Evolutionary conservation across 2,797 vertebrate genomes (phyloP).

Genomic region (Jordanella pulchra): DNA sequence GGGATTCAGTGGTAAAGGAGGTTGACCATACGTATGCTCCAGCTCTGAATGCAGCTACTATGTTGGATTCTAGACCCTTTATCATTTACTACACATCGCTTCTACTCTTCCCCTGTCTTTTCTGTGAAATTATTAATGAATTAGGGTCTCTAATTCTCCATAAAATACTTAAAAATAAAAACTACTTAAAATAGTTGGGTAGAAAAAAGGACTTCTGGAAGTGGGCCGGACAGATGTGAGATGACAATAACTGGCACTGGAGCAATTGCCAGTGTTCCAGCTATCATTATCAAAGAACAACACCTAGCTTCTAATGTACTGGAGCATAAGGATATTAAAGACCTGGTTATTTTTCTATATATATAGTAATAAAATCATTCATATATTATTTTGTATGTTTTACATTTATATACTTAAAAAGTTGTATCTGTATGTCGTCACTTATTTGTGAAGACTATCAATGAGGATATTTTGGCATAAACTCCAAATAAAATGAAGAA

Average conservation of each 20-base stretch:
- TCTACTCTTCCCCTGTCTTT: neutral
- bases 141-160: neutral
- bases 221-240: neutral
- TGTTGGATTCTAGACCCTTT: neutral
- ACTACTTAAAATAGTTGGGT: neutral
- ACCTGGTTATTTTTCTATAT: neutral
- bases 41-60: neutral
- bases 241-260: neutral
- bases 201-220: neutral
- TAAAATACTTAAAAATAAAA: neutral
- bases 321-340: neutral
- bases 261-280: neutral
- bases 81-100: neutral
- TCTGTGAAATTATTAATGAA: neutral
- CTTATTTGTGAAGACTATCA: neutral
- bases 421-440: neutral
- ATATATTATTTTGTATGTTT: neutral
- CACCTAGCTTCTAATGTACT: neutral
- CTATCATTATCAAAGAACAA: neutral
- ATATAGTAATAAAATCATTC: neutral
- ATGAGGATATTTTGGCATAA: neutral
- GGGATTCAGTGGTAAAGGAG: too few relatives aligned
- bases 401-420: neutral
- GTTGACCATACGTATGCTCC: neutral
- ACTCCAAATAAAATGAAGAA: neutral